These are phyloP conservation scores for Eulemur rufifrons DNA, from an alignment of 2,113 vertebrate species.

Conservation along the genomic window DNA sequence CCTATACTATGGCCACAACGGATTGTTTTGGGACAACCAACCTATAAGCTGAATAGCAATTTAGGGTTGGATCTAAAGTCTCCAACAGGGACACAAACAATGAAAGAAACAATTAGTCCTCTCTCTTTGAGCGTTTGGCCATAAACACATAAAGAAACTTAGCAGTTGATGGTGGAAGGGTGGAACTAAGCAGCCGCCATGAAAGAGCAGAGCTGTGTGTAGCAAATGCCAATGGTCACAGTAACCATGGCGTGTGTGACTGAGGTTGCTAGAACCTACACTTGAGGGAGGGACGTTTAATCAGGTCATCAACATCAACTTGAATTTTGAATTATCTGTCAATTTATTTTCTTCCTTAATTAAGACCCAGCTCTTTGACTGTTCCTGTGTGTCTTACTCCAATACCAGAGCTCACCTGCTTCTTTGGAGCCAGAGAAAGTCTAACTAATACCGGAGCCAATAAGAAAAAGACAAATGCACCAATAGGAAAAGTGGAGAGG, in stretches of 20 bases:
- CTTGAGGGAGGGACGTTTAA: background rate
- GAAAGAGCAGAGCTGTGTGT: background rate
- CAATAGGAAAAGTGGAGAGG: background rate
- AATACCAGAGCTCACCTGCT: background rate
- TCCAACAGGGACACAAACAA: background rate
- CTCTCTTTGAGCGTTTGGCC: background rate
- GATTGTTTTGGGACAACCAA: background rate
- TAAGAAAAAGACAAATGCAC: background rate
- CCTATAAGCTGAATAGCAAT: background rate
- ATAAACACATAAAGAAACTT: background rate
- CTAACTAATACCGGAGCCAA: background rate
- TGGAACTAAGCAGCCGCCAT: background rate
- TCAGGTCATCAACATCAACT: background rate
- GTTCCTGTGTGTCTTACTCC: background rate
- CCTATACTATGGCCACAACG: background rate
- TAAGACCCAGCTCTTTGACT: background rate
- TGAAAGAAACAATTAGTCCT: background rate
- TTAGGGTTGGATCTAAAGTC: background rate
- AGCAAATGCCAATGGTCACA: background rate
- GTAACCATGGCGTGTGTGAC: accelerated
- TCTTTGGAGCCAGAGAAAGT: background rate
- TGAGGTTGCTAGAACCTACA: background rate
- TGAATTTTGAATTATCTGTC: background rate
- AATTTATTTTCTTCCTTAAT: background rate
- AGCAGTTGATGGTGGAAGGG: background rate